Percentiles rank a stretch among this genome's conserved stretches.
These are phyloP conservation scores for Hylaeus volcanicus DNA, from an alignment of 1,140 invertebrate species.

Conservation along the genomic window DNA sequence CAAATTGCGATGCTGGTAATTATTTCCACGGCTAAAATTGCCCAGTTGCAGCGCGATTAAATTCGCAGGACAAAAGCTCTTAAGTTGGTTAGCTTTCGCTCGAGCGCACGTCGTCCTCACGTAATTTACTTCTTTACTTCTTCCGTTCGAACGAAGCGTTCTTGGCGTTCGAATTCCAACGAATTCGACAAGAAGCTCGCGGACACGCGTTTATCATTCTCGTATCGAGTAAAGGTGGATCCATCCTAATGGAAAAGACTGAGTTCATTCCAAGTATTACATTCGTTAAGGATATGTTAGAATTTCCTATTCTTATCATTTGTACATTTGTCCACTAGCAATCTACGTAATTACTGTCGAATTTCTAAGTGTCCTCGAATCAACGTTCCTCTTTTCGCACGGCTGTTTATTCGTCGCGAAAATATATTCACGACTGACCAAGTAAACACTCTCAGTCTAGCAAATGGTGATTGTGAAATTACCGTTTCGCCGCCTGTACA, in stretches of 20 bases:
- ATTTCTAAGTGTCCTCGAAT: background rate
- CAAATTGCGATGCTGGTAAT: conserved; percentile 20
- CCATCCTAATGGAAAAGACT: too few species aligned
- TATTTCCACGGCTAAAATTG: background rate
- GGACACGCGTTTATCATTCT: too few species aligned
- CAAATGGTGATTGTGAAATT: background rate
- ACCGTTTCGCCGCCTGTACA: background rate
- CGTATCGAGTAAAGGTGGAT: too few species aligned
- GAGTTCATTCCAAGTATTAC: too few species aligned
- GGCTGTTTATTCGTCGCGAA: background rate
- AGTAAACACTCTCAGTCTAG: background rate
- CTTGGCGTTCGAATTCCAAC: background rate
- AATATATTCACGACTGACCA: conserved; percentile 23
- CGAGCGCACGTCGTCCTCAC: background rate
- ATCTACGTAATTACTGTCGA: too few species aligned
- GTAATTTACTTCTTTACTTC: background rate
- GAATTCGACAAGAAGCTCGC: background rate
- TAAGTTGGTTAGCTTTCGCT: background rate
- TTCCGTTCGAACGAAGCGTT: background rate
- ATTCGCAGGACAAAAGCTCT: background rate
- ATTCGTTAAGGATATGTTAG: too few species aligned
- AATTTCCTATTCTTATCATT: too few species aligned
- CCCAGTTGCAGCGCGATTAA: background rate
- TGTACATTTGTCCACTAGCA: too few species aligned
- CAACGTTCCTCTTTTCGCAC: background rate